Evolutionary conservation across 1,140 invertebrate species (phyloP), one percentile per base, ranked within the genome.

Genomic region (Drosophila varians): DNA sequence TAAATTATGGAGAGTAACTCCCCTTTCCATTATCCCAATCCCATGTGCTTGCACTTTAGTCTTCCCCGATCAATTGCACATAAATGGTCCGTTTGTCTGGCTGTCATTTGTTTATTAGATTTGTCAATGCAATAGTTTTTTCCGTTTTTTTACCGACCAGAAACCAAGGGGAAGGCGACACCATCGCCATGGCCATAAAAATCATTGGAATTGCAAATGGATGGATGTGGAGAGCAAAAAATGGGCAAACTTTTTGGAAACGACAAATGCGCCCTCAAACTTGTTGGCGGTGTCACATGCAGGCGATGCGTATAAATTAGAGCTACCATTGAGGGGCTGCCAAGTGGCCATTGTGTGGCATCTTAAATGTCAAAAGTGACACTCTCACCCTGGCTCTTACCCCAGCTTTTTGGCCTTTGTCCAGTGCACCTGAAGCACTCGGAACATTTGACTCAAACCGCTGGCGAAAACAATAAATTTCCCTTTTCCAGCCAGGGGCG

Each of bases 351-450:
- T 89, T 89, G 86, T 89, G 66, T 55, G 82, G 80, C 82, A 80
- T 89, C 86, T 89, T 89, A 74, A 89, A 89, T 86, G 86, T 79
- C 84, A 84, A 87, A 87, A 61, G 82, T 87, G 82, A 82, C 74
- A 87, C 82, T 77, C 82, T 55, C 43, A 87, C 82, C 82, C 82
- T 55, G 34, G 58, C 48, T 38, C 36, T 16, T 3, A 16, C 36
- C 36, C 71, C 74, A 57, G 43, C 70, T 46, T 57, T 53, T 58
- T 46, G 55, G 57, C 55, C 61, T 68, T 65, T 51, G 52, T 53
- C 55, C 47, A 46, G 48, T 62, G 82, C 82, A 87, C 82, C 82
- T 87, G 82, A 84, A 74, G 40, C 77, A 61, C 34, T 56, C 71
- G 55, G 73, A 75, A 61, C 60, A 74, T 82, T 80, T 82, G 77